These are phyloP conservation scores for Galaxias olidus DNA, from an alignment of 2,797 vertebrate species.

Conservation along the genomic window DNA sequence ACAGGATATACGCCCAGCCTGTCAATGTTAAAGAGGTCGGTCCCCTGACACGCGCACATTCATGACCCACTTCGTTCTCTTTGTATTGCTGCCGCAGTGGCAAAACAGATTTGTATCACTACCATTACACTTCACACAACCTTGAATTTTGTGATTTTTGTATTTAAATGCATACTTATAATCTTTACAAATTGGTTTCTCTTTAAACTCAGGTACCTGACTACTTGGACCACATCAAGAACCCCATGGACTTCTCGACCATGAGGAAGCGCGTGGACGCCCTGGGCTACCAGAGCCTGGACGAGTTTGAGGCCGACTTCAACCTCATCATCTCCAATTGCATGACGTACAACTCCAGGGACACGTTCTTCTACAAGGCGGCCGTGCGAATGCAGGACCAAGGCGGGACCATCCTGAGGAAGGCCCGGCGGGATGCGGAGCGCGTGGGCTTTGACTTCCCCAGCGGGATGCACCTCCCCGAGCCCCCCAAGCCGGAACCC, in stretches of 20 bases:
- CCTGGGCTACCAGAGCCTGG: conserved; percentile 85
- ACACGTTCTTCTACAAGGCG: conserved; percentile 92
- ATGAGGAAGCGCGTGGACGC: conserved; percentile 88
- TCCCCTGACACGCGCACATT: not conserved
- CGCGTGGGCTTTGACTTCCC: conserved; percentile 88
- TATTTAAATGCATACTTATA: not conserved
- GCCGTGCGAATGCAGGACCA: conserved; percentile 91
- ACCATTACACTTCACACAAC: too few species aligned
- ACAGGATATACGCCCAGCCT: conserved; percentile 90
- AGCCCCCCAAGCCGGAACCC: conserved; percentile 81
- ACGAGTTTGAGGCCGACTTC: conserved; percentile 93
- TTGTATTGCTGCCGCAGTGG: too few species aligned
- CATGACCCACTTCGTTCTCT: too few species aligned
- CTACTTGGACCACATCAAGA: conserved; percentile 92
- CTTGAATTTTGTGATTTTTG: not conserved
- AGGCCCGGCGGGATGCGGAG: conserved; percentile 84
- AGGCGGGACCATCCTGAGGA: conserved; percentile 89
- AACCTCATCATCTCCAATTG: conserved; percentile 94
- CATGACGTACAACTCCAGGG: conserved; percentile 97
- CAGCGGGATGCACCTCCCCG: conserved; percentile 86
- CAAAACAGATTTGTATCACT: too few species aligned
- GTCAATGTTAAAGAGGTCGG: conserved; percentile 91
- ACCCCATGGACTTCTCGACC: conserved; percentile 97
- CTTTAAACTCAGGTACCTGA: conserved; percentile 94
- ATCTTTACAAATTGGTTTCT: not conserved